These are phyloP conservation scores for Phymanthus crucifer DNA, from an alignment of 92 coral and sea anemone genomes.

Conservation along the genomic window DNA sequence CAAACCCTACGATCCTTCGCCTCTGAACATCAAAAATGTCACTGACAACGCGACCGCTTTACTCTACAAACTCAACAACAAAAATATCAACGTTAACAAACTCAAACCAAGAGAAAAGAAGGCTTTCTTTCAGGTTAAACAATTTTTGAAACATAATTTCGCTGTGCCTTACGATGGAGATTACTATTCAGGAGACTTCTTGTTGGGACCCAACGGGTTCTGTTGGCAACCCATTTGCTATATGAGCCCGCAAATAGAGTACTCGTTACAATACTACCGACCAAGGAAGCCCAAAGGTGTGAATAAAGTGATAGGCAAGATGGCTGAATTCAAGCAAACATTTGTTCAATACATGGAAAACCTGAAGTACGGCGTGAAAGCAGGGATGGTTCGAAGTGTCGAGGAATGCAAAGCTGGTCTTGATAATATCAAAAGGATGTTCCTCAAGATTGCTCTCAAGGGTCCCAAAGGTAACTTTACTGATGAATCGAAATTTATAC, in stretches of 20 bases:
- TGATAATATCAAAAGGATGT: conserved; percentile 40
- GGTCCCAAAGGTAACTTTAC: conserved; percentile 43
- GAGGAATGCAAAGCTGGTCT: conserved; percentile 67
- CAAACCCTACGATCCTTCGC: conserved; percentile 71
- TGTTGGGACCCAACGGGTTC: conserved; percentile 74
- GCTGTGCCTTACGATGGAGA: conserved; percentile 60
- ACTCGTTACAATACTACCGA: conserved; percentile 30
- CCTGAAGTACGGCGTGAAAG: conserved; percentile 50
- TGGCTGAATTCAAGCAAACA: conserved; percentile 40
- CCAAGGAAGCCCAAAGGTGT: conserved; percentile 51
- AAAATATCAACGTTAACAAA: conserved; percentile 29
- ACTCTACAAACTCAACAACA: conserved; percentile 44
- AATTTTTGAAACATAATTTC: conserved; percentile 56
- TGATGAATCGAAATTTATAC: no score
- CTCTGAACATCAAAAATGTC: conserved; percentile 48
- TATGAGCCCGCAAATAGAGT: conserved; percentile 31
- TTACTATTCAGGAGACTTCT: conserved; percentile 76
- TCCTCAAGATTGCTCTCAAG: conserved; percentile 31
- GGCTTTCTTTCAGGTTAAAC: conserved; percentile 67
- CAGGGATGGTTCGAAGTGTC: conserved; percentile 66
- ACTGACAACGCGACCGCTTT: conserved; percentile 64
- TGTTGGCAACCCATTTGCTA: conserved; percentile 75
- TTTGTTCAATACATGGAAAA: conserved; percentile 19
- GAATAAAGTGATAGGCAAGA: conserved; percentile 35
- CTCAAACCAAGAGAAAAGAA: conserved; percentile 77